These are phyloP conservation scores for Oxystoma pomonae DNA, from an alignment of 2,888 invertebrate species.

Conservation along the genomic window DNA sequence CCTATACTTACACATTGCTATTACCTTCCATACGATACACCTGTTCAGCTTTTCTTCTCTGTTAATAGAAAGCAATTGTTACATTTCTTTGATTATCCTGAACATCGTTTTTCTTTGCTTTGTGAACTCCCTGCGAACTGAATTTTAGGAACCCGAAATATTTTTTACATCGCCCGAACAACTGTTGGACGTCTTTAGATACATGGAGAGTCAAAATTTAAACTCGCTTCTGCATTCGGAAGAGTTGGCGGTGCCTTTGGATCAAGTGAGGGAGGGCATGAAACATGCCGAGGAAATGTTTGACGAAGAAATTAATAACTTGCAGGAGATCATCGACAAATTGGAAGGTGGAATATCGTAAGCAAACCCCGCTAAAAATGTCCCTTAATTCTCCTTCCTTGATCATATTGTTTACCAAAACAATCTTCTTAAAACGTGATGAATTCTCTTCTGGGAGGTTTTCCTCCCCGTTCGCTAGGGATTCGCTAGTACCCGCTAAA, in stretches of 20 bases:
- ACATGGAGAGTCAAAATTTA: slow-evolving; percentile 60
- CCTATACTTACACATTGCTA: no score
- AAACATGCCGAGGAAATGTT: slow-evolving; percentile 46
- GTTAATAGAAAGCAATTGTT: no score
- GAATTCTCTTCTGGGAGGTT: no score
- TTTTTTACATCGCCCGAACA: slow-evolving; percentile 56
- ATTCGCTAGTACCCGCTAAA: no score
- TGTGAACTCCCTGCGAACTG: no score
- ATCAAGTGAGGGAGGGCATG: slow-evolving; percentile 50
- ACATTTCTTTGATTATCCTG: no score
- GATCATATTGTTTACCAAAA: neutral
- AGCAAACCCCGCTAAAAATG: slow-evolving; percentile 32
- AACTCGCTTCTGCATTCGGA: slow-evolving; percentile 59
- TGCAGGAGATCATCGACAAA: slow-evolving; percentile 46
- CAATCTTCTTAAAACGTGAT: no score
- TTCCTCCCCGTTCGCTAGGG: no score
- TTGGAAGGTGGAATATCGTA: slow-evolving; percentile 45
- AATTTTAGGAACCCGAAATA: slow-evolving; percentile 50
- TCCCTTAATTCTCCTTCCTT: no score
- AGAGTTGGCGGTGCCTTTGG: slow-evolving; percentile 53
- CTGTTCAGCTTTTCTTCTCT: no score
- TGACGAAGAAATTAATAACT: slow-evolving; percentile 42
- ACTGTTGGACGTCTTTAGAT: slow-evolving; percentile 54
- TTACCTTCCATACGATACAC: no score
- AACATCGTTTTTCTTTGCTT: no score